A percentile compares a stretch with the other conserved stretches of the same genome.
Evolutionary conservation across 2,888 invertebrate species (phyloP).

Genomic region (Nasonia oneida): DNA sequence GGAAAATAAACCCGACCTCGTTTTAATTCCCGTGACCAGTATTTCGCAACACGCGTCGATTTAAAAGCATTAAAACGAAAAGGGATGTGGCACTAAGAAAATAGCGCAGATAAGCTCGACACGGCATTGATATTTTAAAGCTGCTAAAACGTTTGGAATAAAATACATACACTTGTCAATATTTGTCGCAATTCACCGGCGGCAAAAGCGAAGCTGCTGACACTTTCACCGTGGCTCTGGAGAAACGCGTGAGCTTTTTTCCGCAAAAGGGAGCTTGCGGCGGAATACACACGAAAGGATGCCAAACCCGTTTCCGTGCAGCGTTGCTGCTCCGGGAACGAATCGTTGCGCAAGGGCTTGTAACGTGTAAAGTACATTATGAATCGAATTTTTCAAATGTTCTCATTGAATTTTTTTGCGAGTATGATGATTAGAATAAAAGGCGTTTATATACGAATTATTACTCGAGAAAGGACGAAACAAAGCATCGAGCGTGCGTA

Average conservation of each 20-base stretch:
- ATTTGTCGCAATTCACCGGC: constrained; percentile 6
- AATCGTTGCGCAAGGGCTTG: neutral
- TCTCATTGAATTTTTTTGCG: neutral
- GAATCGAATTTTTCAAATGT: neutral
- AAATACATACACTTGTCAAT: constrained; percentile 41
- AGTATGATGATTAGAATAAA: no score
- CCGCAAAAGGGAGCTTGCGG: constrained; percentile 10
- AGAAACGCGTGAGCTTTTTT: neutral
- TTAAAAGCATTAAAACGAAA: neutral
- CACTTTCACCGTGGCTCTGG: neutral
- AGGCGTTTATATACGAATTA: no score
- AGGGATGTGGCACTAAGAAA: neutral
- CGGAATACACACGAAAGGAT: neutral
- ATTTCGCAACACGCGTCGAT: neutral
- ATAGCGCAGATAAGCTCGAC: neutral
- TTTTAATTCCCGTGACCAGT: no score
- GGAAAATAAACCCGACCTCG: no score
- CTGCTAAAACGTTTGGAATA: constrained; percentile 16
- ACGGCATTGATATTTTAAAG: constrained; percentile 28
- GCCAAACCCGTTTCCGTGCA: neutral
- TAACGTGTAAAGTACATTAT: neutral
- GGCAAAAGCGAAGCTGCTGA: neutral
- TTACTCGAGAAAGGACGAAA: no score
- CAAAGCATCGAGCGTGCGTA: no score
- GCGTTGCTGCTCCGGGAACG: neutral